Evolutionary conservation across 2,113 vertebrate species (phyloP), one percentile per base, ranked within the genome.

Genomic region (Corythoichthys intestinalis): DNA sequence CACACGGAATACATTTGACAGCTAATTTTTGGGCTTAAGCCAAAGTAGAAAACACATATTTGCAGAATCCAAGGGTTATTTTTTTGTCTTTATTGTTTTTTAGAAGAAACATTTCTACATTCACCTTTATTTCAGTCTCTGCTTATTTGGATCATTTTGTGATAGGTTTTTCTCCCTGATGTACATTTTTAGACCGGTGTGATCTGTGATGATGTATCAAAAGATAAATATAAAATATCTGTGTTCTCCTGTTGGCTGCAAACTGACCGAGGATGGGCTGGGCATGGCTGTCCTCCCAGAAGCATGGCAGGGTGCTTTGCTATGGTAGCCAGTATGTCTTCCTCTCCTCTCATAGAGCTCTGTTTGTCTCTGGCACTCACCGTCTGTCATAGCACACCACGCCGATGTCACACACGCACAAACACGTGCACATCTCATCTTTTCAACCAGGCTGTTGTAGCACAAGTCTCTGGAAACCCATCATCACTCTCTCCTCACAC

Each of bases 371-470:
- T 84, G 44, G 57, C 81, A 65, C 73, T 82, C 78, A 73, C 85
- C 83, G 86, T 88, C 86, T 87, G 88, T 86, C 81, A 80, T 81
- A 2, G 79, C 74, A 39, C 83, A 72, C 77, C 74, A 77, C 58
- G 70, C 83, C 72, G 61, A 48, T 75, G 76, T 67, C 76, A 64
- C 75, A 75, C 67, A 60, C 38, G 76, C 81, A 66, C 71, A 15
- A 2, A 58, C 4, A 58, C 28, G 14, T 4, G 37, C 17, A 46
- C 77, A 13, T 20, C 35, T 34, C 73, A 58, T 77, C 73, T 79
- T 80, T 82, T 77, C 71, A 71, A 75, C 50, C 59, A 76, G 72
- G 66, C 47, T 69, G 52, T 68, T 12, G 67, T 44, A 39, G 57
- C 74, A 49, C 59, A 67, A 48, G 60, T 76, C 75, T 79, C 64